Evolutionary conservation across 53 echinoderm and acorn worm species (phyloP).

Genomic region (Luidia sarsii): DNA sequence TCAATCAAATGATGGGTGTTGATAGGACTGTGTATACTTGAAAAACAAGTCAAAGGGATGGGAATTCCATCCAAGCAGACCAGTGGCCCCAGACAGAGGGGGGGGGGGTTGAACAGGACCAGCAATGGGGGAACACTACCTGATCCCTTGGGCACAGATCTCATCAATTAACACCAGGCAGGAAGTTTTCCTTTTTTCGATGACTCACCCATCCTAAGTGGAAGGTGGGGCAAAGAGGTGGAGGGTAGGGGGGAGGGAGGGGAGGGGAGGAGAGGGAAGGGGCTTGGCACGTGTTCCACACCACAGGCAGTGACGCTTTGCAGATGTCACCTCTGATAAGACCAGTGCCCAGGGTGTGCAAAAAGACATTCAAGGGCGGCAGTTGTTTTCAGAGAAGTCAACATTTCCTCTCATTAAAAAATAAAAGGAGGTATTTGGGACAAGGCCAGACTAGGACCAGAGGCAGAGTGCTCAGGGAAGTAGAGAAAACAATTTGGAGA

Average conservation of each 20-base stretch:
- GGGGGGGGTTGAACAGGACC: not conserved
- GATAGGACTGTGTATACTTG: too few relatives aligned
- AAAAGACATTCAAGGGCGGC: not conserved
- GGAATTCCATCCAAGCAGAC: too few relatives aligned
- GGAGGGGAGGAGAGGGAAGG: not conserved
- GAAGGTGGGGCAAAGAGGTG: not conserved
- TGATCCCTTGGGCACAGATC: slow-evolving; percentile 4
- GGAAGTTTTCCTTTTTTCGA: slow-evolving; percentile 28
- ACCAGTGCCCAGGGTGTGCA: too few relatives aligned
- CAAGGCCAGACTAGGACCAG: too few relatives aligned
- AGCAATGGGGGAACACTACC: too few relatives aligned
- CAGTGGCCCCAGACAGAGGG: not conserved
- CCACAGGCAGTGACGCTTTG: slow-evolving; percentile 1
- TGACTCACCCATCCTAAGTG: slow-evolving; percentile 25
- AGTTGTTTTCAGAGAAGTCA: not conserved
- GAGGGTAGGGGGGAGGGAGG: too few relatives aligned
- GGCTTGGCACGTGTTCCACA: not conserved
- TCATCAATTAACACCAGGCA: slow-evolving; percentile 17
- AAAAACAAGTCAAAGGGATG: too few relatives aligned
- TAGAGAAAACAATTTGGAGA: too few relatives aligned
- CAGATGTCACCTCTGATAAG: slow-evolving; percentile 19
- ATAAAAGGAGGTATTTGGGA: too few relatives aligned
- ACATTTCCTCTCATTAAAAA: too few relatives aligned
- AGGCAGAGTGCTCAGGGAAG: too few relatives aligned
- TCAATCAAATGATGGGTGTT: too few relatives aligned